Base-by-base conservation (phyloP, 2,888 invertebrate species). In the Xylota segnis region DNA sequence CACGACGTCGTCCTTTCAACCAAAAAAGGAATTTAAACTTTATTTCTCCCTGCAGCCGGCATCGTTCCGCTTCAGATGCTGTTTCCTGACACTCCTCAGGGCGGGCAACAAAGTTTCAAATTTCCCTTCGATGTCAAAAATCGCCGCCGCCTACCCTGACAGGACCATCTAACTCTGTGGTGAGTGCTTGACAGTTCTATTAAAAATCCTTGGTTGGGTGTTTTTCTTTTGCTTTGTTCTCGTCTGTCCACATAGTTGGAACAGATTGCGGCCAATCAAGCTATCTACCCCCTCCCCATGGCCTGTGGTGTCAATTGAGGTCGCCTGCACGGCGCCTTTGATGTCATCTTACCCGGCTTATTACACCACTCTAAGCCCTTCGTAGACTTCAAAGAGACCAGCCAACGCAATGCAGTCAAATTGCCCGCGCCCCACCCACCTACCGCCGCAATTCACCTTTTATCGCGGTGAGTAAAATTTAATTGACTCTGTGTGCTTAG, bases 181-280 rank as follows among this genome's bases (percentile, higher is more conserved):
- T 32, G 40, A 16, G 27, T 56, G 23, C 27, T 10, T 4, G 75
- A 76, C 76, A 68, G 58, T 58, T 76, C 76, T 59, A 68, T 76
- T 68, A 58, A 76, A 76, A 75, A 40, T 23, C n/a, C 16, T 10
- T 37, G 10, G 16, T n/a, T 0, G 16, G n/a, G 12, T 10, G 12
- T 29, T 65, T 12, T 23, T 40, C 14, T 7, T 45, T 47, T 50
- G 4, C 14, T 47, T 14, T 47, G 27, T 23, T 40, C 10, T 54
- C 10, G 23, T 16, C 43, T 40, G 66, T 34, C 29, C 45, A 7
- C 27, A 54, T 23, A 37, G 66, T 1, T 6, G 40, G 7, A 58
- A 43, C 52, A 18, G 52, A 43, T 54, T 72, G 72, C 40, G 59
- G 74, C 32, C 63, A 63, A 54, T 45, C 18, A 34, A 63, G 32